These are phyloP conservation scores for Alexandromys fortis DNA, from an alignment of 2,113 vertebrate species.

Conservation along the genomic window DNA sequence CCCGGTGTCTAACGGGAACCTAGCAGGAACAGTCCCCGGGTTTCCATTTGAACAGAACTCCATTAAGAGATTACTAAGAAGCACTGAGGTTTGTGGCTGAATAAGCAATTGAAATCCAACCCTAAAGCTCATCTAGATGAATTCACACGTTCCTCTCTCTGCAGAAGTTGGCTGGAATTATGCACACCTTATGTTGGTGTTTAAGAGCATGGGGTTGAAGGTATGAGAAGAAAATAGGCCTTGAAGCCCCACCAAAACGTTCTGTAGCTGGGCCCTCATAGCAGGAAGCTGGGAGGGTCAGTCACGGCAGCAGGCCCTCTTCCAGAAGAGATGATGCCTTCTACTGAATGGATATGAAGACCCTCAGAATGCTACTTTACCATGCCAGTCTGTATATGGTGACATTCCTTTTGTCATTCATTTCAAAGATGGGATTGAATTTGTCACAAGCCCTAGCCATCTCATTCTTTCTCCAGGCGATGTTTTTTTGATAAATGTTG, in stretches of 20 bases:
- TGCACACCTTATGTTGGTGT: slow-evolving; percentile 25
- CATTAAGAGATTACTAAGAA: slow-evolving; percentile 75
- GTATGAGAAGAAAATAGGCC: not conserved
- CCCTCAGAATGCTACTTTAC: not conserved
- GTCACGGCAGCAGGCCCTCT: not conserved
- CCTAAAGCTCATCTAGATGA: slow-evolving; percentile 65
- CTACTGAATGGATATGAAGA: slow-evolving; percentile 43
- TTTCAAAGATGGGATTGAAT: slow-evolving; percentile 76
- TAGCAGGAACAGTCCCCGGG: slow-evolving; percentile 40
- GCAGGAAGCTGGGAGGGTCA: too few relatives aligned
- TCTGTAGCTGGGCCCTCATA: not conserved
- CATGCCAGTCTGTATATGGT: not conserved
- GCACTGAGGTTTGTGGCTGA: slow-evolving; percentile 58
- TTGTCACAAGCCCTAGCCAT: slow-evolving; percentile 76
- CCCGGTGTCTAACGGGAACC: slow-evolving; percentile 48
- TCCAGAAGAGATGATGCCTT: slow-evolving; percentile 43
- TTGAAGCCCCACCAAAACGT: not conserved
- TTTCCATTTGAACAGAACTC: slow-evolving; percentile 68
- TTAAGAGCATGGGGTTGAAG: not conserved
- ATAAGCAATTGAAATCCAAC: slow-evolving; percentile 74
- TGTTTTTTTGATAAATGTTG: slow-evolving; percentile 88
- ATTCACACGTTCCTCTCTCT: slow-evolving; percentile 59
- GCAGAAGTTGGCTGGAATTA: slow-evolving; percentile 56
- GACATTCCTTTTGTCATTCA: slow-evolving; percentile 68
- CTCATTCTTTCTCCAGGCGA: slow-evolving; percentile 83